Conservation (phyloP, 2,797 vertebrate species). For the Hapalemur alaotrensis region DNA sequence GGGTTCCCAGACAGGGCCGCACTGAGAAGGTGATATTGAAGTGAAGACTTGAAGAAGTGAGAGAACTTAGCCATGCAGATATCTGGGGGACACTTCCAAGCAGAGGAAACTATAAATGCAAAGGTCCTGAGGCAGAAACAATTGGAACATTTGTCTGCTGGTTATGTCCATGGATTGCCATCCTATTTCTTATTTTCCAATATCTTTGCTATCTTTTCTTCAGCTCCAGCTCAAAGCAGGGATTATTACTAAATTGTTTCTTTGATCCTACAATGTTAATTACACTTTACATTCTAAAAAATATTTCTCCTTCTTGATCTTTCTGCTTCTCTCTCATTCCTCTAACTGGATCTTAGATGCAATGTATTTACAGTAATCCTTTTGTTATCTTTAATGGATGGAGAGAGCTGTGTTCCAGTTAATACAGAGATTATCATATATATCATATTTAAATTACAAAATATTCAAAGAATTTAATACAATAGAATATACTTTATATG, state of each 20-base stretch:
- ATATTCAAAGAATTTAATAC: not conserved
- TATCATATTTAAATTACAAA: not conserved
- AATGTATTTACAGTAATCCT: not conserved
- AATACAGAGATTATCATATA: not conserved
- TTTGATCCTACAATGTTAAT: not conserved
- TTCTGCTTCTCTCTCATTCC: not conserved
- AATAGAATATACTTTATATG: not conserved
- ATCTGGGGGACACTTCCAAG: not conserved
- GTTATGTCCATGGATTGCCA: not conserved
- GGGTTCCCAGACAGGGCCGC: accelerated
- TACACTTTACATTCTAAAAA: not conserved
- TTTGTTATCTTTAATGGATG: not conserved
- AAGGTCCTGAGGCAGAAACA: not conserved
- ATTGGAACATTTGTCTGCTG: not conserved
- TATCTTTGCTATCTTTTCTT: not conserved
- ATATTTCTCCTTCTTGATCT: not conserved
- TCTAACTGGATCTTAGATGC: not conserved
- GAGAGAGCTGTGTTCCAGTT: not conserved
- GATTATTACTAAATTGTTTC: not conserved
- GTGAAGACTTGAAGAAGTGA: not conserved
- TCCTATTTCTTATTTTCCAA: not conserved
- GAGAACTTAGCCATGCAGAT: not conserved
- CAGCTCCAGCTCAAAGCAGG: not conserved
- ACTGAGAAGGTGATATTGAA: not conserved
- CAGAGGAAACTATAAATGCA: not conserved